phyloP scores from a whole-genome alignment of 2,888 invertebrate species.

The Drosophila bunnanda region DNA sequence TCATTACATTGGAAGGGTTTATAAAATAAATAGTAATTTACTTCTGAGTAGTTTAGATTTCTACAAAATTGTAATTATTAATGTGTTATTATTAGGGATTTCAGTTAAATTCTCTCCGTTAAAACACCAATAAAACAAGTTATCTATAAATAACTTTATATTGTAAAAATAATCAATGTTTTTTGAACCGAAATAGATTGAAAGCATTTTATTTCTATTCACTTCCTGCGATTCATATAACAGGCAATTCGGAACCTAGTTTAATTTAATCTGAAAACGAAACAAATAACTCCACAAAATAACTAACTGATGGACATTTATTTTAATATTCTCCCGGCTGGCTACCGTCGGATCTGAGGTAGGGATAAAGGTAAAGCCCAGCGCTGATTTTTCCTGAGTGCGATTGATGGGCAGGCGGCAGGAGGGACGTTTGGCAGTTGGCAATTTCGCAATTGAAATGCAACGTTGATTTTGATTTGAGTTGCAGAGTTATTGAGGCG shows the following conservation, averaged over 20 bases:
- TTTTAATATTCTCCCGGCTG: constrained; percentile 67
- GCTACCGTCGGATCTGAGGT: constrained; percentile 1
- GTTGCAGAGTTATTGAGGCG: constrained; percentile 68
- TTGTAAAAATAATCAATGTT: background rate
- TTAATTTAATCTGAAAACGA: constrained; percentile 72
- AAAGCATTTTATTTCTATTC: background rate
- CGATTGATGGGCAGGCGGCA: constrained; percentile 50
- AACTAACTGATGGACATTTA: constrained; percentile 61
- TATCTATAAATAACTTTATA: background rate
- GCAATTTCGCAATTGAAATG: constrained; percentile 77
- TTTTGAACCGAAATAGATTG: background rate
- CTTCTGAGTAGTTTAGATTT: background rate
- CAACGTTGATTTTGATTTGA: constrained; percentile 81
- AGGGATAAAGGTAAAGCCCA: constrained; percentile 20
- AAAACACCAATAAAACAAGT: background rate
- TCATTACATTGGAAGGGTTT: background rate
- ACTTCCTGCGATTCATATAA: constrained; percentile 34
- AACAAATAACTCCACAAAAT: constrained; percentile 39
- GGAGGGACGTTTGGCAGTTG: constrained; percentile 47
- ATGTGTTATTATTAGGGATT: too few relatives aligned
- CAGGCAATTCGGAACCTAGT: constrained; percentile 66
- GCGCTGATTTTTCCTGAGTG: constrained; percentile 13
- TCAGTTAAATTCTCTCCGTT: background rate
- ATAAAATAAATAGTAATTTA: background rate
- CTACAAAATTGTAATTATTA: background rate